Conservation (phyloP, 2,113 vertebrate species). For the Neogobius melanostomus region DNA sequence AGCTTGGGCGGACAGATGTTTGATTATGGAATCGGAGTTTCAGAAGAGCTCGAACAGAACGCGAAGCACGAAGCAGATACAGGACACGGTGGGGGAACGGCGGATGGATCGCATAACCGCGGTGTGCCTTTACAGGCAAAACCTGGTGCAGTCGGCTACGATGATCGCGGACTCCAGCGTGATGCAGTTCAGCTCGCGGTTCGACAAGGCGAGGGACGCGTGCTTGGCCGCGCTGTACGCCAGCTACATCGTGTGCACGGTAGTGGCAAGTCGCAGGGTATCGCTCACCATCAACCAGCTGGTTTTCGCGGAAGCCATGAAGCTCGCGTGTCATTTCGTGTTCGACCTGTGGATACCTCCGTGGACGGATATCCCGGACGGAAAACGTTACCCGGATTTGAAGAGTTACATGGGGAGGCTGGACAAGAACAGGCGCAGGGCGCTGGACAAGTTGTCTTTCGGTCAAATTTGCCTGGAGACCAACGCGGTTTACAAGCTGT, state of each 20-base stretch:
- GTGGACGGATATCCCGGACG: background rate
- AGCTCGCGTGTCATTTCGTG: slow-evolving; percentile 13
- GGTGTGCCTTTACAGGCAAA: slow-evolving; percentile 16
- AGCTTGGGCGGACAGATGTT: slow-evolving; percentile 14
- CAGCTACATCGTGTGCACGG: background rate
- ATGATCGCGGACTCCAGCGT: slow-evolving; percentile 6
- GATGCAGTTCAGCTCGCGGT: background rate
- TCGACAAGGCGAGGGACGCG: background rate
- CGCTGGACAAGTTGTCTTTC: background rate
- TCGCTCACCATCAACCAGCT: slow-evolving; percentile 18
- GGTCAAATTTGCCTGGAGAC: slow-evolving; percentile 11
- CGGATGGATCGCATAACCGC: background rate
- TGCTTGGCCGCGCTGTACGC: background rate
- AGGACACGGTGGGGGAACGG: background rate
- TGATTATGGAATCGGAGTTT: slow-evolving; percentile 23
- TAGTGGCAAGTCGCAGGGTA: background rate
- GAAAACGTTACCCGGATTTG: rapidly evolving
- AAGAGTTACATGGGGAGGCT: background rate
- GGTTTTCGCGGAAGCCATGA: slow-evolving; percentile 22
- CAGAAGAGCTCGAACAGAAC: background rate
- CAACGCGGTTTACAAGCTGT: slow-evolving; percentile 13
- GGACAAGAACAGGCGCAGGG: background rate
- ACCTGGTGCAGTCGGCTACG: slow-evolving; percentile 11
- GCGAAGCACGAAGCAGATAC: slow-evolving; percentile 8
- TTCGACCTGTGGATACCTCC: slow-evolving; percentile 20